A percentile compares a stretch with the other conserved stretches of the same genome.
Evolutionary conservation across 2,888 invertebrate genomes (phyloP).

Genomic region (Gymnocheta viridis): DNA sequence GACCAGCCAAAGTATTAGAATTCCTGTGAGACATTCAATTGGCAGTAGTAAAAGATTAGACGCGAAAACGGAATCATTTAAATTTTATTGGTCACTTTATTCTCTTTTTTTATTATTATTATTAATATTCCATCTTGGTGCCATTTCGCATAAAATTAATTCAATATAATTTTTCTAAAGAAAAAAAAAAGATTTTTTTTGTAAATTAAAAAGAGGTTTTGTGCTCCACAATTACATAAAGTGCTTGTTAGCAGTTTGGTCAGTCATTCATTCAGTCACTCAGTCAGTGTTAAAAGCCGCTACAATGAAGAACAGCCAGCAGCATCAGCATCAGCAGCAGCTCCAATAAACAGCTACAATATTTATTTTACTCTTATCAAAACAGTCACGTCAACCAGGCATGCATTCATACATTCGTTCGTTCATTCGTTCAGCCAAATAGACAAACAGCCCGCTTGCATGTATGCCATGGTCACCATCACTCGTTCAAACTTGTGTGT

Average conservation of each 20-base stretch:
- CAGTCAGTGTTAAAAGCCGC: constrained; percentile 3
- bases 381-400: constrained; percentile 9
- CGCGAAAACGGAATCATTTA: constrained; percentile 26
- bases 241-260: constrained; percentile 27
- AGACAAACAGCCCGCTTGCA: constrained; percentile 38
- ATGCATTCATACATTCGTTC: constrained; percentile 24
- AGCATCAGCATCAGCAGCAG: background rate
- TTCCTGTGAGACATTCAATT: constrained; percentile 23
- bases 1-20: background rate
- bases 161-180: constrained; percentile 1
- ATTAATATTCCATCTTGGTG: background rate
- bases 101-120: background rate
- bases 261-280: constrained; percentile 15
- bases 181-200: background rate
- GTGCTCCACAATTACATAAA: constrained; percentile 31
- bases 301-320: background rate
- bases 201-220: background rate
- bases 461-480: constrained; percentile 67
- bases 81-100: constrained; percentile 51
- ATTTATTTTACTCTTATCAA: constrained; percentile 13
- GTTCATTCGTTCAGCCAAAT: background rate
- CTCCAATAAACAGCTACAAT: constrained; percentile 10
- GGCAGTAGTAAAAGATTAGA: background rate
- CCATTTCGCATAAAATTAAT: constrained; percentile 23
- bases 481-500: too few species aligned